Base-by-base conservation (phyloP, 2,888 invertebrate species). In the Eumerus sabulonum region DNA sequence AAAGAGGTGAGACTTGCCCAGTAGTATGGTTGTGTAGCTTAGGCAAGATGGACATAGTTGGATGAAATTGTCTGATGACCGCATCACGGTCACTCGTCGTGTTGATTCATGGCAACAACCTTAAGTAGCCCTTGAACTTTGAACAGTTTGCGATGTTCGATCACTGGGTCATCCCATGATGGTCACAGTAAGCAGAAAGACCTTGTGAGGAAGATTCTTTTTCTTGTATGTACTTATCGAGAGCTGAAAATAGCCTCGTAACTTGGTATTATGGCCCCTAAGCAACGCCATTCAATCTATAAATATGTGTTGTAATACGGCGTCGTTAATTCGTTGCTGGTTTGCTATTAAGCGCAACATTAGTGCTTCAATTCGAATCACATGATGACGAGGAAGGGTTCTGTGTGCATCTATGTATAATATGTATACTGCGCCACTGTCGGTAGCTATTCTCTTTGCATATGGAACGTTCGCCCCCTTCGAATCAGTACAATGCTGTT, bases 121-220 rank as follows among this genome's bases (percentile, higher is more conserved):
- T 62, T 62, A 16, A 12, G 9, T 54, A 70, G 60, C 70, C 60
- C 70, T 70, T 60, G 70, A 70, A 70, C 70, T 68, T 68, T 68
- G 59, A 7, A 13, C 66, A 40, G 13, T 7, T n/a, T n/a, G n/a
- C n/a, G n/a, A n/a, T 11, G 1, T 13, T 13, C 27, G 17, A 17
- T 47, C 9, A 16, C 0, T 27, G 36, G 11, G 50, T 40, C 5
- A 44, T 45, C 38, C n/a, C 19, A 38, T 40, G 12, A 16, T 53
- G 12, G 16, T 36, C 40, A 11, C 40, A n/a, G 3, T 40, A 40
- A 5, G 9, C 40, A 11, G 11, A 40, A n/a, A n/a, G 40, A 40
- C 40, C 40, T 40, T 40, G 2, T 27, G 2, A 7, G 27, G 40
- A n/a, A 11, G 11, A 9, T 7, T 40, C 11, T n/a, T 18, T 9